Conservation (phyloP, 1,140 invertebrate species). For the Luehdorfia chinensis region DNA sequence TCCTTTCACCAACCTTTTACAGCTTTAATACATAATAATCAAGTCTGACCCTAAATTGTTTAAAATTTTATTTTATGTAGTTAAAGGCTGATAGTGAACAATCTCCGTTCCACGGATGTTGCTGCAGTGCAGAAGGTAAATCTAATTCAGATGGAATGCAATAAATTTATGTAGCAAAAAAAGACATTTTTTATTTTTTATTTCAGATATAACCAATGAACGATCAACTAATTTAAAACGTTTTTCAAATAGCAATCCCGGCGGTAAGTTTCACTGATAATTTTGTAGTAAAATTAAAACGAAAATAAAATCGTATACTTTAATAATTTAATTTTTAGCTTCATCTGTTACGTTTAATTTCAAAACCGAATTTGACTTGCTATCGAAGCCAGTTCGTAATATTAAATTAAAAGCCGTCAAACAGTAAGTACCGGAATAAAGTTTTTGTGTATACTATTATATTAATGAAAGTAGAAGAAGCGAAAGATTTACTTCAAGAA, state of each 20-base stretch:
- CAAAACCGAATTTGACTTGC: constrained; percentile 14
- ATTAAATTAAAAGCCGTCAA: constrained; percentile 10
- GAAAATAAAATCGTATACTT: no score
- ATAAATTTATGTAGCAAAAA: no score
- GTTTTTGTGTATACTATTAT: not conserved
- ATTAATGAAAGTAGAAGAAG: no score
- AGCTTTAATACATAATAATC: no score
- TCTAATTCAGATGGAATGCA: no score
- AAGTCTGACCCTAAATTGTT: no score
- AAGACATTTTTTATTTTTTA: no score
- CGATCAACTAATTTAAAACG: not conserved
- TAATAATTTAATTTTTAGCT: constrained; percentile 6
- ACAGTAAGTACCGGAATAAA: constrained; percentile 2
- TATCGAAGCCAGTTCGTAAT: constrained; percentile 5
- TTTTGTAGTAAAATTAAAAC: no score
- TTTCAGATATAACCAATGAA: constrained; percentile 4
- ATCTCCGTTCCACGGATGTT: constrained; percentile 2
- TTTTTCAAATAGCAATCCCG: not conserved
- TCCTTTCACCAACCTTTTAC: no score
- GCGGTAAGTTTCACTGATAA: not conserved
- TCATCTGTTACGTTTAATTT: constrained; percentile 9
- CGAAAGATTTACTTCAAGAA: no score
- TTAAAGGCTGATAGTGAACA: constrained; percentile 1
- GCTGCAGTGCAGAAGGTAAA: constrained; percentile 11
- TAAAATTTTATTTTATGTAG: not conserved